A percentile compares a stretch with the other conserved stretches of the same genome.
phyloP scores from a whole-genome alignment of 2,113 vertebrate genomes.

The Maccullochella peelii region DNA sequence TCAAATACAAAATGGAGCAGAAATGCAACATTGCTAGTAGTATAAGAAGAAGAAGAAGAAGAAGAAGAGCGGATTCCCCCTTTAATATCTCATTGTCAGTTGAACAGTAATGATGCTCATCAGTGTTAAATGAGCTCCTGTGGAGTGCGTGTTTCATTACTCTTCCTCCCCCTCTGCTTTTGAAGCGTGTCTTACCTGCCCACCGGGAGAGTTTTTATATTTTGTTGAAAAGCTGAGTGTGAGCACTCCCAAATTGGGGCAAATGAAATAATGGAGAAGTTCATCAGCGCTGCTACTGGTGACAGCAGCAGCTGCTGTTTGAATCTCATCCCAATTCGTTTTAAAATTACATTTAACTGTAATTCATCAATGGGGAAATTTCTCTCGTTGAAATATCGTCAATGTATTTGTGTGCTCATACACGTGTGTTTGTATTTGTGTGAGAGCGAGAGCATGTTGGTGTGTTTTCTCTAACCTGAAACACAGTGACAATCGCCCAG shows the following conservation, averaged over 20 bases:
- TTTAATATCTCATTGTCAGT: constrained; percentile 53
- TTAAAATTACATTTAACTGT: neutral
- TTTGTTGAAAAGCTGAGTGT: constrained; percentile 40
- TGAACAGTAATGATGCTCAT: constrained; percentile 64
- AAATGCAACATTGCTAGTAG: constrained; percentile 9
- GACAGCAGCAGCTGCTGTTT: constrained; percentile 52
- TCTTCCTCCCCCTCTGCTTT: constrained; percentile 34
- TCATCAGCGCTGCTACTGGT: neutral
- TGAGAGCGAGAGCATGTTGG: neutral
- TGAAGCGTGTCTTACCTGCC: constrained; percentile 51
- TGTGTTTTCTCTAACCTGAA: constrained; percentile 88
- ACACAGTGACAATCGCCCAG: constrained; percentile 98
- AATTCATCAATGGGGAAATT: constrained; percentile 9
- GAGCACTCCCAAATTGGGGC: constrained; percentile 44
- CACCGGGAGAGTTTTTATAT: constrained; percentile 45
- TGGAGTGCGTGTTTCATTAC: constrained; percentile 50
- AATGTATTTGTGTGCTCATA: neutral
- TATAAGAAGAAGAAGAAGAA: neutral
- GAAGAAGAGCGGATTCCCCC: neutral
- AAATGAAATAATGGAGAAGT: constrained; percentile 59
- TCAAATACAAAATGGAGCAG: constrained; percentile 9
- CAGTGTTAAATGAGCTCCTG: constrained; percentile 66
- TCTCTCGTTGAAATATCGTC: constrained; percentile 19
- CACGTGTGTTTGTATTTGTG: constrained; percentile 1
- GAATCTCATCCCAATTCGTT: constrained; percentile 28